Conservation (phyloP, 2,888 invertebrate genomes). For the Lobophora halterata region DNA sequence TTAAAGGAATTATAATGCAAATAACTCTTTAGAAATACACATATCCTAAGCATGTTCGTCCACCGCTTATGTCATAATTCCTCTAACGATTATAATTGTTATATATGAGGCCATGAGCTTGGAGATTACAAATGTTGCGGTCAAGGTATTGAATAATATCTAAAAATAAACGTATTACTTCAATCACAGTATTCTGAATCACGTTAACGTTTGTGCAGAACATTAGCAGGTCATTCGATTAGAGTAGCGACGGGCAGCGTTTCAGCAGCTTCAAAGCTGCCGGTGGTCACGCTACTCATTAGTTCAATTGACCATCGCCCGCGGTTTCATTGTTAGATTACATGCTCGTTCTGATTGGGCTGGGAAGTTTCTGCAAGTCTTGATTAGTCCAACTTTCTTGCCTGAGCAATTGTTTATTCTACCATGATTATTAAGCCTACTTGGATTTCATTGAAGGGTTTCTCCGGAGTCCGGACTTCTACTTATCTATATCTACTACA, state of each 20-base stretch:
- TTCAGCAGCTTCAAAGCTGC: slow-evolving; percentile 10
- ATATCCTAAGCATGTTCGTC: no score
- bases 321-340: slow-evolving; percentile 27
- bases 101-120: slow-evolving; percentile 9
- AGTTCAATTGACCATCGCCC: slow-evolving; percentile 27
- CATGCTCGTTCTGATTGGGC: slow-evolving; percentile 26
- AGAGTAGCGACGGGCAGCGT: slow-evolving; percentile 11
- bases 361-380: slow-evolving; percentile 24
- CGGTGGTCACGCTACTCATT: slow-evolving; percentile 29
- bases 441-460: no score
- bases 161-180: slow-evolving; percentile 7
- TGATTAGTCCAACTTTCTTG: no score
- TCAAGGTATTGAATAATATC: slow-evolving; percentile 12
- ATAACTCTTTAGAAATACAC: no score
- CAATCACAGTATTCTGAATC: slow-evolving; percentile 4
- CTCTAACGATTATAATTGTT: no score
- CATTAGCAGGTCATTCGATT: slow-evolving; percentile 15
- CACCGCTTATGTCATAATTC: no score
- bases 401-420: no score
- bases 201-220: neutral
- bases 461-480: no score
- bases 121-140: slow-evolving; percentile 6
- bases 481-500: no score
- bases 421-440: no score
- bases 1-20: slow-evolving; percentile 3